Evolutionary conservation across 2,888 invertebrate species (phyloP).

Genomic region (Eilema caniola): DNA sequence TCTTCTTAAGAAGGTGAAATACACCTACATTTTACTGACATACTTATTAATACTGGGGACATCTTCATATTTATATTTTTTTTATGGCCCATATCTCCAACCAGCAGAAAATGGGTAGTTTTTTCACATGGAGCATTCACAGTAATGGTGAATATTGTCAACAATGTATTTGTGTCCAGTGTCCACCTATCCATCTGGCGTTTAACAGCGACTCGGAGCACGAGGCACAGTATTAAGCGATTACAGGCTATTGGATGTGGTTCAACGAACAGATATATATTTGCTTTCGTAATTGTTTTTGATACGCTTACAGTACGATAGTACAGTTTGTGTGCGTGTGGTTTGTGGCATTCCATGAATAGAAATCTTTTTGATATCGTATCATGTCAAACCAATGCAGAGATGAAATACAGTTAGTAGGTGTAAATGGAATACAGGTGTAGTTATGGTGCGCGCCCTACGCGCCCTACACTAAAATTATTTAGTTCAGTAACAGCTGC

Average conservation of each 20-base stretch:
- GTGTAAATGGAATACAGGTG: too few relatives aligned
- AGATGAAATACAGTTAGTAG: too few relatives aligned
- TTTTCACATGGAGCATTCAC: too few relatives aligned
- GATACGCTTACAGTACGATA: constrained; percentile 1
- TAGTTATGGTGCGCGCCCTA: too few relatives aligned
- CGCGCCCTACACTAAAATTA: not conserved
- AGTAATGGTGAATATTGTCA: not conserved
- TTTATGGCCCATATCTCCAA: not conserved
- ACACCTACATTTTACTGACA: too few relatives aligned
- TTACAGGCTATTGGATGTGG: constrained; percentile 9
- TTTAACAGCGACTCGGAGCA: not conserved
- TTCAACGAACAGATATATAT: constrained; percentile 14
- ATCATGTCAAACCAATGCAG: not conserved
- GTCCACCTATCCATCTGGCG: not conserved
- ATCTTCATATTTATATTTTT: too few relatives aligned
- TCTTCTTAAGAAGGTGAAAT: not conserved
- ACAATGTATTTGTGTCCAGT: not conserved
- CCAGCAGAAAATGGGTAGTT: too few relatives aligned
- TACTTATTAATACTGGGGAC: too few relatives aligned
- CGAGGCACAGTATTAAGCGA: not conserved
- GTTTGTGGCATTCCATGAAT: not conserved
- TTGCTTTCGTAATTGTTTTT: constrained; percentile 14
- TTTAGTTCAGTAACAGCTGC: not conserved
- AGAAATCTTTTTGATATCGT: not conserved
- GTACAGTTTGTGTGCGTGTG: not conserved